These are phyloP conservation scores for Cylloceria caligata DNA, from an alignment of 2,888 invertebrate genomes.

Conservation along the genomic window DNA sequence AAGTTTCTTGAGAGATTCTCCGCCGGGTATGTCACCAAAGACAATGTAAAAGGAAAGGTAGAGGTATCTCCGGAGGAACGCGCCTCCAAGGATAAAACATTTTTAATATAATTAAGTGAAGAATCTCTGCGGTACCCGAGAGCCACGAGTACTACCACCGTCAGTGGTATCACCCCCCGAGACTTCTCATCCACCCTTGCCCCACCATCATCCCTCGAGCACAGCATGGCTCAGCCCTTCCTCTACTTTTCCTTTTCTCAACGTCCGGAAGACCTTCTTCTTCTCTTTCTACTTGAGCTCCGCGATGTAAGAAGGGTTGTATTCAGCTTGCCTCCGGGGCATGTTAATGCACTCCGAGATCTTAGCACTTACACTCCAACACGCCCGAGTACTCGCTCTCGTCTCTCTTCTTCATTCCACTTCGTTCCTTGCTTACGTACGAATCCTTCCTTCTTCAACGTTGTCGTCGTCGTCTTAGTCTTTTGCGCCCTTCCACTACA, in stretches of 20 bases:
- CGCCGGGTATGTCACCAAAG: constrained; percentile 1
- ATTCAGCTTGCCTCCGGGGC: constrained; percentile 83
- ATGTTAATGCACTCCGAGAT: constrained; percentile 85
- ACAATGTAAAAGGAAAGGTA: constrained; percentile 6
- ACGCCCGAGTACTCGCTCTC: constrained; percentile 75
- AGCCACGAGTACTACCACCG: constrained; percentile 57
- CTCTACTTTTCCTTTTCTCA: constrained; percentile 66
- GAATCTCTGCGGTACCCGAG: constrained; percentile 81
- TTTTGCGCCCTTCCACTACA: constrained; percentile 58
- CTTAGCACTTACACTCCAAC: constrained; percentile 85
- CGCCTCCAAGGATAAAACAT: constrained; percentile 77
- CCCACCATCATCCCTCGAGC: constrained; percentile 58
- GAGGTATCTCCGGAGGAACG: constrained; percentile 1
- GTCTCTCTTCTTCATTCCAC: constrained; percentile 48
- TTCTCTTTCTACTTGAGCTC: constrained; percentile 72
- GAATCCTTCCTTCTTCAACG: constrained; percentile 52
- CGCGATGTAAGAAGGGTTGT: constrained; percentile 84
- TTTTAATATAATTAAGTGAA: constrained; percentile 84
- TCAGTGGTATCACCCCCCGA: constrained; percentile 61
- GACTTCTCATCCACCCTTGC: constrained; percentile 50
- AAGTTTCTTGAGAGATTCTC: background rate
- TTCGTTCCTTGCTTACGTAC: constrained; percentile 28
- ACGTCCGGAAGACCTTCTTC: constrained; percentile 67
- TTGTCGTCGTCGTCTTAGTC: constrained; percentile 57
- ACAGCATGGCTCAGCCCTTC: constrained; percentile 28